Base-by-base conservation (phyloP, 2,888 invertebrate genomes). In the Poecilus cupreus region DNA sequence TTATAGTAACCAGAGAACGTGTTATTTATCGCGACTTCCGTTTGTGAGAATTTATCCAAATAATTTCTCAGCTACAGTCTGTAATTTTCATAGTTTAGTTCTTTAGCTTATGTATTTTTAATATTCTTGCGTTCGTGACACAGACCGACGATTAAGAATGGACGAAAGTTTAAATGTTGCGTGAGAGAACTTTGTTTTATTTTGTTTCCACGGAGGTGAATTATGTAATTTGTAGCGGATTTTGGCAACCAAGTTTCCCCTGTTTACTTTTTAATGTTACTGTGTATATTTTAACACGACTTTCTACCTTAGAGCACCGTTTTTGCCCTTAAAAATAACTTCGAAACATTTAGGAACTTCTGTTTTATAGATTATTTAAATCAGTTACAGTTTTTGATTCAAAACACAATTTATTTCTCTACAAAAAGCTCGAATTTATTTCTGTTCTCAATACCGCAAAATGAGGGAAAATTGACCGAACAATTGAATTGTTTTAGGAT, bases 91-190 rank as follows among this genome's bases (percentile, higher is more conserved):
- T 18, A 51, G 51, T 46, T 46, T 8, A 51, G 16, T 51, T 51
- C 18, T 46, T 46, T 8, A 51, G 16, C 18, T 51, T 51, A 51
- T 51, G 51, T 13, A 51, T 51, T 51, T 51, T 51, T 51, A 51
- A 51, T 51, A 51, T 5, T 6, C 18, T 2, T 10, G 43, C 0
- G 11, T 51, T 51, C 51, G 51, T 51, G 51, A 51, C 51, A 51
- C 51, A 51, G 43, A 1, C 1, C 18, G 51, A 18, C 18, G 18
- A 51, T 51, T 51, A 51, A 18, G 13, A 51, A 18, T 18, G 51
- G 51, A 51, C 4, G 51, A 51, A 51, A 51, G 51, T 51, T 43
- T 20, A 51, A 51, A 51, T 51, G 51, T 51, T 51, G 51, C 51
- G 51, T 51, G 51, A 13, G 51, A 51, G 18, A 51, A 18, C 18